Percentiles rank a stretch among this genome's conserved stretches.
phyloP scores from a whole-genome alignment of 2,113 vertebrate genomes.

The Sinocyclocheilus rhinocerous region DNA sequence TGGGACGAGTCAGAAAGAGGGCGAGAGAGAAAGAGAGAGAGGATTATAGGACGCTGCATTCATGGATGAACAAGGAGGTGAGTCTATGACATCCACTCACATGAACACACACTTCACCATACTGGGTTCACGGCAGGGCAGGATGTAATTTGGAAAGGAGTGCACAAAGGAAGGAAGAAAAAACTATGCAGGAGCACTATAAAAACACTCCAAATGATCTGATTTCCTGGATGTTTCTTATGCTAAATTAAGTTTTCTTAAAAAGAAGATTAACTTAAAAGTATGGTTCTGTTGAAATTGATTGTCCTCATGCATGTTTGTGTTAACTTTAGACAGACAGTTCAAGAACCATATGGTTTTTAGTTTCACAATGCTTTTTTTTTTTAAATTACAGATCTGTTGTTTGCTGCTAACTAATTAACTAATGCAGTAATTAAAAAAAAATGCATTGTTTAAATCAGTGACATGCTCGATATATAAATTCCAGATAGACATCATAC shows the following conservation, averaged over 20 bases:
- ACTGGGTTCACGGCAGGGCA: slow-evolving; percentile 10
- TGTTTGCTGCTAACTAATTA: background rate
- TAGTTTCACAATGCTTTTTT: background rate
- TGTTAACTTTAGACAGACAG: background rate
- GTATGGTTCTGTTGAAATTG: background rate
- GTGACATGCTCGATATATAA: background rate
- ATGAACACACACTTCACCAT: slow-evolving; percentile 8
- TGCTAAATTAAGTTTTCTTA: background rate
- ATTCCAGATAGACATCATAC: background rate
- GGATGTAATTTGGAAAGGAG: background rate
- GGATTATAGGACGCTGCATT: slow-evolving; percentile 29
- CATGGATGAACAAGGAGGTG: slow-evolving; percentile 60
- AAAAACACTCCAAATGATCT: slow-evolving; percentile 23
- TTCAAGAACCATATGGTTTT: background rate
- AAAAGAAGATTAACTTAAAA: background rate
- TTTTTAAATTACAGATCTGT: background rate
- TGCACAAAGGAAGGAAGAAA: background rate
- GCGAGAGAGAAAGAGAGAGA: slow-evolving; percentile 28
- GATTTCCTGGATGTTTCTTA: background rate
- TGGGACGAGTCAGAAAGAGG: slow-evolving; percentile 12
- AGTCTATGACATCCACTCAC: slow-evolving; percentile 12
- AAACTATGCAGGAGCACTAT: background rate
- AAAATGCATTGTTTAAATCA: background rate
- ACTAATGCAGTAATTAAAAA: background rate
- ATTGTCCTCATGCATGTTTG: background rate